Evolutionary conservation across 2,888 invertebrate species (phyloP), one percentile per base, ranked within the genome.

Genomic region (Tinea semifulvella): DNA sequence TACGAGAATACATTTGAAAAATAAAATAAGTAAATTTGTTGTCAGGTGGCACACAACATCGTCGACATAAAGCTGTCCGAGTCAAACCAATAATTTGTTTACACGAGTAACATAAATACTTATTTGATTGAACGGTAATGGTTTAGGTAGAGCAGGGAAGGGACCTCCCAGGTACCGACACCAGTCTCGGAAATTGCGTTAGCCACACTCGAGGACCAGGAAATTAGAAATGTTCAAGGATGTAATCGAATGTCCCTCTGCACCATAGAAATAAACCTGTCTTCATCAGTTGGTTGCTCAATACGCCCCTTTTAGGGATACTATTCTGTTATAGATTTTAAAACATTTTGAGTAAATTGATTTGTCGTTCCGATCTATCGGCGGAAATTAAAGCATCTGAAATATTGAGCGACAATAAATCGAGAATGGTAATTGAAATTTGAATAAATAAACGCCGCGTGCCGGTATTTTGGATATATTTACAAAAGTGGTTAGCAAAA

Each of bases 151-250:
- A 40, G 38, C 42, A 27, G 13, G 19, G 20, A 16, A 58, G 60
- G 57, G 59, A n/a, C 20, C 53, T 68, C 69, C 69, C 68, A 67
- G 74, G 75, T 74, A 72, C 62, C 56, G 57, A 56, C 59, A 65
- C 60, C 58, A 67, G 65, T 56, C 65, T 70, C 74, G 80, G 80
- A 80, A 80, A 80, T 80, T 79, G 73, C 69, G 72, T 74, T 79
- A 77, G 75, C 76, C 76, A 73, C 73, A 71, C 72, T 71, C 67
- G 66, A 68, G 63, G 65, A 68, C 68, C 79, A 77, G 79, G 80
- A 80, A 80, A 80, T 80, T 80, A 80, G 77, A 75, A 79, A 76
- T 68, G 76, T 73, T 77, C 65, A 65, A 68, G 69, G 67, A 66
- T 73, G 68, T 76, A 74, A 79, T 77, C 76, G 75, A 77, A 79